Conservation (phyloP, 1,140 invertebrate species). For the Galendromus occidentalis region DNA sequence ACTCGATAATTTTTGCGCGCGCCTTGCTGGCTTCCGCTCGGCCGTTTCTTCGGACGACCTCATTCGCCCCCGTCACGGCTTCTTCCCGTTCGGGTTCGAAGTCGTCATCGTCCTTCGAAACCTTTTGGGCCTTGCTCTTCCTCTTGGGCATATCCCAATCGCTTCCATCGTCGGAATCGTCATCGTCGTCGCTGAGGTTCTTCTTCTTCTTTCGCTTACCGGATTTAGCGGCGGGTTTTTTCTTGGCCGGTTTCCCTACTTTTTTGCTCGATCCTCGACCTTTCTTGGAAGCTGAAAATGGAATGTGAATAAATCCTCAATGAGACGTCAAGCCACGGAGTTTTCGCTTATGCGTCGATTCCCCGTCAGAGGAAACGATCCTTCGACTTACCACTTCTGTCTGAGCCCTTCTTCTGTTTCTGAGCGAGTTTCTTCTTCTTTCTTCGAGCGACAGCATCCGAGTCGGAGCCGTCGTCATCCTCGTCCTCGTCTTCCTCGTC, state of each 20-base stretch:
- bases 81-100: neutral
- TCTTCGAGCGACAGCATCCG: neutral
- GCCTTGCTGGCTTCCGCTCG: constrained; percentile 1
- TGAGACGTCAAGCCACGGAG: too few relatives aligned
- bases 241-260: too few relatives aligned
- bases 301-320: too few relatives aligned
- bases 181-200: neutral
- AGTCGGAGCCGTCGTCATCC: neutral
- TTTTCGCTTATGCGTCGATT: too few relatives aligned
- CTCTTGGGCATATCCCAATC: neutral
- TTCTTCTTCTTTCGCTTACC: neutral
- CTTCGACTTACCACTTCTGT: too few relatives aligned
- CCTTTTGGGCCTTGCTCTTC: neutral
- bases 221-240: too few relatives aligned
- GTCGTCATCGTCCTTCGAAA: neutral
- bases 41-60: neutral
- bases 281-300: too few relatives aligned
- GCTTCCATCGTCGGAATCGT: neutral
- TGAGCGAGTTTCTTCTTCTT: neutral
- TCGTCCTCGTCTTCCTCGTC: neutral
- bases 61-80: neutral
- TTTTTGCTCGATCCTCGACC: too few relatives aligned
- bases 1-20: neutral
- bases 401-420: neutral
- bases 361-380: too few relatives aligned